A percentile compares a stretch with the other conserved stretches of the same genome.
Conservation (phyloP, 2,888 invertebrate genomes). For the Lasioglossum lativentre region DNA sequence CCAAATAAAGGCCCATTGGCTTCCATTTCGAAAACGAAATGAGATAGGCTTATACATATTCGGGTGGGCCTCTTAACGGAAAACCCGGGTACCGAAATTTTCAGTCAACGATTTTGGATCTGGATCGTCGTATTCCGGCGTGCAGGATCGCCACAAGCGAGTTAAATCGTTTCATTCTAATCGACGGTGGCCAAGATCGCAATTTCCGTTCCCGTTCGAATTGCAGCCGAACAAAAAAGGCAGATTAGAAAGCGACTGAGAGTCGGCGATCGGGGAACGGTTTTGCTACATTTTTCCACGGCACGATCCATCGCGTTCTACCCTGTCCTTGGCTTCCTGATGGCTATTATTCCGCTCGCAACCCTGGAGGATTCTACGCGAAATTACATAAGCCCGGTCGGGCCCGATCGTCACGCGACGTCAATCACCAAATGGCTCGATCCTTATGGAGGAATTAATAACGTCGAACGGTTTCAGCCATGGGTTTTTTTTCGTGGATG, state of each 20-base stretch:
- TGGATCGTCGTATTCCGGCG: no score
- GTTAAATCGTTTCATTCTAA: not conserved
- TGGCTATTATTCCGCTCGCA: conserved; percentile 47
- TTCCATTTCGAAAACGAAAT: no score
- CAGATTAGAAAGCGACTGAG: not conserved
- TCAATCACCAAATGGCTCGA: conserved; percentile 78
- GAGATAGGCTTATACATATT: no score
- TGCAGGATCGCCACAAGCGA: no score
- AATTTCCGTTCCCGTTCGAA: conserved; percentile 6
- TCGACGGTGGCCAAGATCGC: not conserved
- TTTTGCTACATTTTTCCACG: not conserved
- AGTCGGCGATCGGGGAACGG: not conserved
- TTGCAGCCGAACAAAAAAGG: not conserved
- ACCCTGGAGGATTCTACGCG: conserved; percentile 58
- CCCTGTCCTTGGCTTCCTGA: conserved; percentile 50
- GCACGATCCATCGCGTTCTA: conserved; percentile 12
- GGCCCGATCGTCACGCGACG: conserved; percentile 71
- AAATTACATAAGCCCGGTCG: conserved; percentile 65
- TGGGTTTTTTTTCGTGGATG: conserved; percentile 20
- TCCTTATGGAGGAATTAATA: conserved; percentile 66
- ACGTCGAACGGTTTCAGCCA: conserved; percentile 33
- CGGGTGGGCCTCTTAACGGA: no score
- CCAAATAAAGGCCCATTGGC: no score
- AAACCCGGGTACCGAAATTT: no score
- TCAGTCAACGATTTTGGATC: no score